Evolutionary conservation across 2,113 vertebrate genomes (phyloP).

Genomic region (Phasianus colchicus): DNA sequence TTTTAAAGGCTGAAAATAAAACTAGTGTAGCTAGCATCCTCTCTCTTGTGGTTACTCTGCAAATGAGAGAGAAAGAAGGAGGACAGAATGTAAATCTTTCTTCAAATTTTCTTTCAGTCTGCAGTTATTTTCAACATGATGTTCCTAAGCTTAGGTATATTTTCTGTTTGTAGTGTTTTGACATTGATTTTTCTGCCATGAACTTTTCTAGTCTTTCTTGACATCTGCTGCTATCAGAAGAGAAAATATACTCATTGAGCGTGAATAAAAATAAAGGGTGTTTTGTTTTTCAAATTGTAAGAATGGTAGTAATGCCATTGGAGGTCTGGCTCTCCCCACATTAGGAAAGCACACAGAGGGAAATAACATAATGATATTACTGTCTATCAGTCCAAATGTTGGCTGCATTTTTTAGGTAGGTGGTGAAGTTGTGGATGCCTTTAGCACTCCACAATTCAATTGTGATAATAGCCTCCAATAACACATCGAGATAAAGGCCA

Average conservation of each 20-base stretch:
- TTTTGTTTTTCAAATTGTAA: neutral
- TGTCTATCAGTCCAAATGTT: neutral
- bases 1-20: neutral
- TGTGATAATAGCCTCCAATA: neutral
- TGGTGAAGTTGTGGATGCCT: neutral
- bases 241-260: neutral
- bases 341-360: neutral
- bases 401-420: neutral
- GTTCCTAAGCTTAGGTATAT: neutral
- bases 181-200: neutral
- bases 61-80: neutral
- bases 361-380: neutral
- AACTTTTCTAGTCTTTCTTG: neutral
- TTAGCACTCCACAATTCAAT: neutral
- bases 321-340: neutral
- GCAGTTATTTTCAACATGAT: neutral
- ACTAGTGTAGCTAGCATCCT: neutral
- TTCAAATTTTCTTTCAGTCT: neutral
- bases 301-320: neutral
- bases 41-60: neutral
- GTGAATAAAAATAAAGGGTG: neutral
- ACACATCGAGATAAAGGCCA: neutral
- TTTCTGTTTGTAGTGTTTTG: neutral
- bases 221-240: neutral
- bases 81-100: neutral